Percentiles rank a stretch among this genome's conserved stretches.
phyloP scores from a whole-genome alignment of 2,888 invertebrate genomes.

The Aphidius colemani region DNA sequence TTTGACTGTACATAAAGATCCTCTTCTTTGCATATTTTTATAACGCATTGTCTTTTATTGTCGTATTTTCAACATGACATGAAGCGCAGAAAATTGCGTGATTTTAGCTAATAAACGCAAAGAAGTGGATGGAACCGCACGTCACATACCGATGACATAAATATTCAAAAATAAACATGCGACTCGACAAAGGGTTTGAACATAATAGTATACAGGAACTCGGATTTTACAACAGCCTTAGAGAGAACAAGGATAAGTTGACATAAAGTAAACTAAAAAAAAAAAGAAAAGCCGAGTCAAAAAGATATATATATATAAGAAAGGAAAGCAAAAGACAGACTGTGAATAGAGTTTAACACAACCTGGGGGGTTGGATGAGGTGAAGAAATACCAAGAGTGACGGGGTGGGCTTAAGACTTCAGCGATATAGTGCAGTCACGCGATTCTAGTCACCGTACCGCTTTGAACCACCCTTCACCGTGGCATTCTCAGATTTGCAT shows the following conservation, averaged over 20 bases:
- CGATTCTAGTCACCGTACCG: slow-evolving; percentile 52
- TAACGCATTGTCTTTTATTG: no score
- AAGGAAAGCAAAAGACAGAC: slow-evolving; percentile 12
- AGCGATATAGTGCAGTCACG: slow-evolving; percentile 46
- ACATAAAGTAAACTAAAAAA: slow-evolving; percentile 41
- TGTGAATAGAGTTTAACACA: slow-evolving; percentile 12
- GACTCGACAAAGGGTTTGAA: slow-evolving; percentile 27
- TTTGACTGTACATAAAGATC: neutral
- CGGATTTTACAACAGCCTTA: slow-evolving; percentile 14
- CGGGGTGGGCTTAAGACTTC: slow-evolving; percentile 32
- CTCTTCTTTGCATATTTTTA: no score
- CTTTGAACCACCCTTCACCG: slow-evolving; percentile 45
- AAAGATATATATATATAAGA: slow-evolving; percentile 24
- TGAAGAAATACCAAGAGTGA: slow-evolving; percentile 27
- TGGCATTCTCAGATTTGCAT: slow-evolving; percentile 33
- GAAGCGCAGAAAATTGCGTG: slow-evolving; percentile 40
- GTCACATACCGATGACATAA: slow-evolving; percentile 41
- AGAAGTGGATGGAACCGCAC: slow-evolving; percentile 22
- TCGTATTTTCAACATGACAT: neutral
- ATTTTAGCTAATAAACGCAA: slow-evolving; percentile 35
- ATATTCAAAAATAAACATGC: slow-evolving; percentile 46
- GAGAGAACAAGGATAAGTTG: slow-evolving; percentile 3
- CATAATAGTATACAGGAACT: slow-evolving; percentile 5
- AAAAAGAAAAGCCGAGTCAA: slow-evolving; percentile 40
- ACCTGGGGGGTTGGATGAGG: slow-evolving; percentile 13